Evolutionary conservation across 2,888 invertebrate genomes (phyloP).

Genomic region (Phrixothrix hirtus): DNA sequence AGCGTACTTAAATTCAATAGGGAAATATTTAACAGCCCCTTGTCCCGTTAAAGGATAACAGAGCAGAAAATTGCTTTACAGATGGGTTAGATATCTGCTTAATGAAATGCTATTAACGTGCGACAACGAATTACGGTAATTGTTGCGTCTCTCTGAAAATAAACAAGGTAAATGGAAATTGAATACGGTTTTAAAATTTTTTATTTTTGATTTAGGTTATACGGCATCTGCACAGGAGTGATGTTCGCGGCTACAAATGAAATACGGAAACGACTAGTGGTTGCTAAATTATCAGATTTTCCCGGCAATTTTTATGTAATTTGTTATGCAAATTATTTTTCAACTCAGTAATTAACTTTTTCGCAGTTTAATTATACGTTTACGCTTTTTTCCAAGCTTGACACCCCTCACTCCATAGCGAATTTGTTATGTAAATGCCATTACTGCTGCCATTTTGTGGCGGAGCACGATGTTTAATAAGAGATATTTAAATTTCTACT

Average conservation of each 20-base stretch:
- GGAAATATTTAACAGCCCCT: conserved; percentile 16
- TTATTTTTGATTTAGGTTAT: conserved; percentile 3
- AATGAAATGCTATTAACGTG: conserved; percentile 31
- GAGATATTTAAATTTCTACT: conserved; percentile 10
- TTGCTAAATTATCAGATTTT: conserved; percentile 24
- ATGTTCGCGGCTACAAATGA: conserved; percentile 7
- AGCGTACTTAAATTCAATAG: conserved; percentile 12
- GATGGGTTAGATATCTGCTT: conserved; percentile 32
- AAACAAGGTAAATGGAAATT: conserved; percentile 6
- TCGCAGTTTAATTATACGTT: conserved; percentile 25
- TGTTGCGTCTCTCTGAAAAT: conserved; percentile 18
- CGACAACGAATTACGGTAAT: conserved; percentile 24
- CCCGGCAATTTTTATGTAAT: conserved; percentile 30
- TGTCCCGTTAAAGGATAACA: conserved; percentile 16
- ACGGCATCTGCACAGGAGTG: conserved; percentile 8
- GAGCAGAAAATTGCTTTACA: conserved; percentile 33
- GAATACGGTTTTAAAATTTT: neutral
- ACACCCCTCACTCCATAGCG: conserved; percentile 12
- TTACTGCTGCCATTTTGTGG: conserved; percentile 9
- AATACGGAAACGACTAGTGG: conserved; percentile 6
- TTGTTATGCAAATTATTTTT: conserved; percentile 33
- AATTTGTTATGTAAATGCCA: conserved; percentile 20
- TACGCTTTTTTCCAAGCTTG: conserved; percentile 15
- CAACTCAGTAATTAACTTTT: conserved; percentile 28
- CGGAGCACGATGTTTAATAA: conserved; percentile 6